Evolutionary conservation across 2,888 invertebrate genomes (phyloP).

Genomic region (Hyposoter didymator): DNA sequence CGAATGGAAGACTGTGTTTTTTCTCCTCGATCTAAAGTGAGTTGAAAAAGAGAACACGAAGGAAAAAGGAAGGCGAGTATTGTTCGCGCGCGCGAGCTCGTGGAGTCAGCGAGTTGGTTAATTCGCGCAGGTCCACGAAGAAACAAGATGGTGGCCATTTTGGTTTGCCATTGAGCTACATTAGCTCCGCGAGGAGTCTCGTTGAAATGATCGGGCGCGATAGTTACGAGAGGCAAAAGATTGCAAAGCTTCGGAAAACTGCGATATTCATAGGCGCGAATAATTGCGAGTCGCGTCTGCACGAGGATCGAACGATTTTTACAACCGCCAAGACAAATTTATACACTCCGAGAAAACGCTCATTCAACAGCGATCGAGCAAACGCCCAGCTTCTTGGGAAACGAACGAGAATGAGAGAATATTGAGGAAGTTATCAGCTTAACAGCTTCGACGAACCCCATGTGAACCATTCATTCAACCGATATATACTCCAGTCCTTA

Average conservation of each 20-base stretch:
- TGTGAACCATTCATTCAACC: conserved; percentile 63
- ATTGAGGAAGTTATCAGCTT: conserved; percentile 62
- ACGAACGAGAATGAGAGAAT: conserved; percentile 3
- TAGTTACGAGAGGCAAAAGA: conserved; percentile 11
- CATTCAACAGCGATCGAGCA: conserved; percentile 39
- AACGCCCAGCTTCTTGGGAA: not conserved
- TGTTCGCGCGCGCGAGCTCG: conserved; percentile 38
- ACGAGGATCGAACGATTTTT: conserved; percentile 12
- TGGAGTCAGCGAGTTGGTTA: conserved; percentile 19
- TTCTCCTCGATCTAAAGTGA: not conserved
- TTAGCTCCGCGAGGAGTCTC: not conserved
- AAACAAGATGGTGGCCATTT: conserved; percentile 19
- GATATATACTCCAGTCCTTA: conserved; percentile 55
- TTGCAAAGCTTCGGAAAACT: not conserved
- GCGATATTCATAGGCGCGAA: conserved; percentile 8
- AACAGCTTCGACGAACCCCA: conserved; percentile 36
- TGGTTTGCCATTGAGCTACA: conserved; percentile 26
- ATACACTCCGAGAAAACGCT: conserved; percentile 34
- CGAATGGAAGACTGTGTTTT: conserved; percentile 27
- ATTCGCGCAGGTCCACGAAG: conserved; percentile 44
- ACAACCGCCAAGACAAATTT: conserved; percentile 10
- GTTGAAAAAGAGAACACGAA: not conserved
- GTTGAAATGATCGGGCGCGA: not conserved
- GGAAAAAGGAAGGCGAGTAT: conserved; percentile 12
- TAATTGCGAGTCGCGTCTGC: conserved; percentile 36